Percentiles rank a stretch among this genome's conserved stretches.
Evolutionary conservation across 2,888 invertebrate species (phyloP).

Genomic region (Syrista parreyssii): DNA sequence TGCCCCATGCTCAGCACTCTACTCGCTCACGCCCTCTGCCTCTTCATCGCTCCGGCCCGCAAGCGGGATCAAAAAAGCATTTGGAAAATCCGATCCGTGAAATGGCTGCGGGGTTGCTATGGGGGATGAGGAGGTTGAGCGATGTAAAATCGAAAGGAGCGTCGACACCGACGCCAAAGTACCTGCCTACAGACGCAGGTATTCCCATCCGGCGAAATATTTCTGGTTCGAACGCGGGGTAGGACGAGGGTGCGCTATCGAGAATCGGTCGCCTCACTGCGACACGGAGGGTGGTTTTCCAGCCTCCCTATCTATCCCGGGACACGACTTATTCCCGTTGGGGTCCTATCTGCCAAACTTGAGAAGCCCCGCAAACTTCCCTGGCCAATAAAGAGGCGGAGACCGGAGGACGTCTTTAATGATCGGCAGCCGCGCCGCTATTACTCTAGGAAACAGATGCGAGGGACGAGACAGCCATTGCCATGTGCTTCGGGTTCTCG

Average conservation of each 20-base stretch:
- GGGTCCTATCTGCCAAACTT: too few relatives aligned
- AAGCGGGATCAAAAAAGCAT: slow-evolving; percentile 62
- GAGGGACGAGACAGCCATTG: background rate
- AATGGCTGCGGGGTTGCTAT: slow-evolving; percentile 17
- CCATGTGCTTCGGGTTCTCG: background rate
- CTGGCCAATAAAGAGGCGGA: too few relatives aligned
- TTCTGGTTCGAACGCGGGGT: too few relatives aligned
- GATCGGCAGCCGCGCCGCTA: slow-evolving; percentile 12
- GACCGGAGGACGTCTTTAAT: slow-evolving; percentile 14
- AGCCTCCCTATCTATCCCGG: too few relatives aligned
- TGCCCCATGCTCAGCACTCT: slow-evolving; percentile 29
- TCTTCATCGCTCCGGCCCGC: slow-evolving; percentile 10
- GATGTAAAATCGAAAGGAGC: slow-evolving; percentile 52
- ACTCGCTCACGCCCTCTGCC: background rate
- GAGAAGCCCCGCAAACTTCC: slow-evolving; percentile 9
- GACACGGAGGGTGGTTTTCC: too few relatives aligned
- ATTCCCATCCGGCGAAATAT: too few relatives aligned
- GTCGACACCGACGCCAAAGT: too few relatives aligned
- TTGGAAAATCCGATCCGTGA: slow-evolving; percentile 47
- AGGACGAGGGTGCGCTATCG: too few relatives aligned
- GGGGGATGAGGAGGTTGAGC: slow-evolving; percentile 38
- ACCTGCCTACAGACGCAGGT: too few relatives aligned
- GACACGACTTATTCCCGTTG: too few relatives aligned
- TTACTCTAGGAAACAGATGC: slow-evolving; percentile 18
- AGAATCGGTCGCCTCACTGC: too few relatives aligned